A percentile compares a stretch with the other conserved stretches of the same genome.
Conservation (phyloP, 2,113 vertebrate genomes). For the Mustelus asterias region DNA sequence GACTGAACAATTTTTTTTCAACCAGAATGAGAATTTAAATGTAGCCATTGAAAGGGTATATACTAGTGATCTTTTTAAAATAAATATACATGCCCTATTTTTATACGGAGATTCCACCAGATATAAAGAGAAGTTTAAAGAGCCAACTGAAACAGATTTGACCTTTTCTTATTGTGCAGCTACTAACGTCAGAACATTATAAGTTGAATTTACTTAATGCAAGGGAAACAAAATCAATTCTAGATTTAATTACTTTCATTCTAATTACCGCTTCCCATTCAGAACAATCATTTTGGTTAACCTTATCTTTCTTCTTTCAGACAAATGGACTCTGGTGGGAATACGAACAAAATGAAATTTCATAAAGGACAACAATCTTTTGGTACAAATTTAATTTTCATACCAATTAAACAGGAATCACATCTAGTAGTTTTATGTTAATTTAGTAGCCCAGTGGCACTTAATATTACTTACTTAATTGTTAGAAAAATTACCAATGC, state of each 20-base stretch:
- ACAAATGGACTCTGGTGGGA: slow-evolving; percentile 21
- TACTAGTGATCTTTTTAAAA: slow-evolving; percentile 47
- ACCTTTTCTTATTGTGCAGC: background rate
- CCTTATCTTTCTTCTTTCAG: slow-evolving; percentile 25
- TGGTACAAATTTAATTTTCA: slow-evolving; percentile 25
- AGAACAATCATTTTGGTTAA: slow-evolving; percentile 28
- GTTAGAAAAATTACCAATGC: background rate
- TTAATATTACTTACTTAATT: background rate
- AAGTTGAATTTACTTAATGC: slow-evolving; percentile 13
- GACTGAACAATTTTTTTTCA: background rate
- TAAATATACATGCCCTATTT: slow-evolving; percentile 39
- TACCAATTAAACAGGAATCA: slow-evolving; percentile 28
- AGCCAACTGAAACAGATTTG: background rate
- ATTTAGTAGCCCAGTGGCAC: slow-evolving; percentile 14
- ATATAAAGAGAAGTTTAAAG: background rate
- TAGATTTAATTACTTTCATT: slow-evolving; percentile 30
- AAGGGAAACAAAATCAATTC: slow-evolving; percentile 28
- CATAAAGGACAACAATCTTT: slow-evolving; percentile 3
- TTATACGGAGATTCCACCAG: background rate
- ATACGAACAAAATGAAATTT: slow-evolving; percentile 32
- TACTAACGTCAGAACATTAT: background rate
- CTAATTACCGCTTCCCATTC: slow-evolving; percentile 18
- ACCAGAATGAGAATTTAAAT: slow-evolving; percentile 46
- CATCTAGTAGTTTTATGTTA: slow-evolving; percentile 24
- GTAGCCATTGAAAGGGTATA: slow-evolving; percentile 59